Base-by-base conservation (phyloP, 2,888 invertebrate species). In the Lypha dubia region DNA sequence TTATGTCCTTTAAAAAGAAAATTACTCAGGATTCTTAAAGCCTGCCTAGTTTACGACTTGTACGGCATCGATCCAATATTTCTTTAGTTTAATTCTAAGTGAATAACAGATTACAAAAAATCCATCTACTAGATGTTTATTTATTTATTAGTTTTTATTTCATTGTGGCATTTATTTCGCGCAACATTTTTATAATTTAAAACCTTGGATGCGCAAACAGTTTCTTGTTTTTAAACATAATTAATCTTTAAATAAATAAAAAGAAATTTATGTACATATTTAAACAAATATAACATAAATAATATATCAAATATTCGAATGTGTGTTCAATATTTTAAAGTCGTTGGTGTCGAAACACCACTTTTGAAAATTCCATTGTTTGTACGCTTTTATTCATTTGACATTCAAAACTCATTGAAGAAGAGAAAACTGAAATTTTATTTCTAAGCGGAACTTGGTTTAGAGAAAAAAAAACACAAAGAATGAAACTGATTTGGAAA, bases 161-260 rank as follows among this genome's bases (percentile, higher is more conserved):
- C n/a, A n/a, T 44, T 9, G 17, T 60, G 65, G 70, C 74, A 56
- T 8, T 74, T 46, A 17, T 68, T 58, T 22, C 53, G 24, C 60
- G 53, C 22, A 35, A 68, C 73, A 68, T 46, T 46, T 38, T n/a
- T 46, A 49, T 60, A 38, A 49, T 63, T 63, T 67, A 80, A 53
- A 51, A 46, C 38, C 60, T 62, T 41, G 44, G 75, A 84, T 84
- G 75, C 79, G 79, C 79, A 84, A 84, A 80, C 79, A 68, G 28
- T 56, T 74, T 65, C 41, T 3, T n/a, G n/a, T n/a, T n/a, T 68
- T 49, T 75, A 28, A 28, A 28, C 70, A 13, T 51, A 56, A 8
- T 22, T 51, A 38, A 63, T 38, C 22, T 63, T 51, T 4, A 46
- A 38, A 24, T 46, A 60, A 60, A 68, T 38, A 24, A 24, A 24